phyloP scores from a whole-genome alignment of 1,140 invertebrate species.

The Helicoverpa armigera region DNA sequence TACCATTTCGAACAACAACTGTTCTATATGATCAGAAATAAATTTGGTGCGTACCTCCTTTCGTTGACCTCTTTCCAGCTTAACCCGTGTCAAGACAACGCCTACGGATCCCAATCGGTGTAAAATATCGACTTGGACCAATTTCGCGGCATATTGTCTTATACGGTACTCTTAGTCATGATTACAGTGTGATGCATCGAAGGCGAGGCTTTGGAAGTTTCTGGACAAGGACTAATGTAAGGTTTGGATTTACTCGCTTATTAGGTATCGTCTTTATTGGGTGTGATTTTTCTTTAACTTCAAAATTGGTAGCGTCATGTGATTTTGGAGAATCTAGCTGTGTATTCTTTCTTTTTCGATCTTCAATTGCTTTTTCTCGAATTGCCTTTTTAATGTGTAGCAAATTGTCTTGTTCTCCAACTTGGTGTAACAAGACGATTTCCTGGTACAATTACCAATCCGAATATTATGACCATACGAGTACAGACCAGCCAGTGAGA shows the following conservation, averaged over 20 bases:
- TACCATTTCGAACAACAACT: constrained; percentile 1
- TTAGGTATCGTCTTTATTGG: background rate
- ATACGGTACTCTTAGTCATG: constrained; percentile 39
- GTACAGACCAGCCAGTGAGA: background rate
- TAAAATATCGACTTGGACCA: constrained; percentile 40
- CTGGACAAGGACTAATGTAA: constrained; percentile 11
- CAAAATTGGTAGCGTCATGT: background rate
- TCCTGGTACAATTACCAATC: constrained; percentile 2
- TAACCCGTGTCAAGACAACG: constrained; percentile 62
- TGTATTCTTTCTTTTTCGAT: background rate
- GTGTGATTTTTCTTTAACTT: background rate
- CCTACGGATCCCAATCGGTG: constrained; percentile 55
- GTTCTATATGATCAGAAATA: constrained; percentile 29
- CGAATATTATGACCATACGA: background rate
- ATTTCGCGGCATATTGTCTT: constrained; percentile 42
- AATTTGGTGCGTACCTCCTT: constrained; percentile 33
- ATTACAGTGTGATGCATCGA: constrained; percentile 14
- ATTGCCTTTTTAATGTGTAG: too few relatives aligned
- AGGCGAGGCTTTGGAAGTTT: background rate
- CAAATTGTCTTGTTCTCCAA: too few relatives aligned
- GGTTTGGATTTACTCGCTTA: constrained; percentile 1
- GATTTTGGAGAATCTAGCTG: background rate
- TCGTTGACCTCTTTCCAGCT: constrained; percentile 50
- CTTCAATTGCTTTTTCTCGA: too few relatives aligned
- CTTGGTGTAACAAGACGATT: background rate